Evolutionary conservation across 2,113 vertebrate species (phyloP).

Genomic region (Bothrops jararaca): DNA sequence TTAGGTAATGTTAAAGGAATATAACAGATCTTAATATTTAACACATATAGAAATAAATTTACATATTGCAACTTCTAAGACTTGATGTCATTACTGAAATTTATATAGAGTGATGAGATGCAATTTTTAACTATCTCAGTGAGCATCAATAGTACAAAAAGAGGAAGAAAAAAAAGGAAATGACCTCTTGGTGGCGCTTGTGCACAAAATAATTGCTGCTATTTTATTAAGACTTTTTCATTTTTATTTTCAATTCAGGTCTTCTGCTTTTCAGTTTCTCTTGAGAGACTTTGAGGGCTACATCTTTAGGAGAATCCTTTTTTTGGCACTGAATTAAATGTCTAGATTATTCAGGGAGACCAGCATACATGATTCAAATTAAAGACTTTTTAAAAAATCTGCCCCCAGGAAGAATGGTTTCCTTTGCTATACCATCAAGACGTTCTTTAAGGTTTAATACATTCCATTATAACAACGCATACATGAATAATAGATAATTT

Average conservation of each 20-base stretch:
- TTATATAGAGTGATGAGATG: neutral
- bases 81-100: neutral
- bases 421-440: neutral
- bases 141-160: neutral
- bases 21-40: neutral
- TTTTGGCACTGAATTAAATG: neutral
- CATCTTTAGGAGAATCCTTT: neutral
- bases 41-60: neutral
- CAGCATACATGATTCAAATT: neutral
- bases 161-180: neutral
- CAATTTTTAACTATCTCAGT: neutral
- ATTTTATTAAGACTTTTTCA: neutral
- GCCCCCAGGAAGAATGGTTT: neutral
- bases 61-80: neutral
- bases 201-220: neutral
- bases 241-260: rapidly evolving
- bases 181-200: conserved; percentile 39
- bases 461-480: too few relatives aligned
- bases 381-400: neutral
- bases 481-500: neutral
- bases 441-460: neutral
- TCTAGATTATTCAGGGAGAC: neutral
- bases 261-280: neutral
- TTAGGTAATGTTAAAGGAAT: neutral
- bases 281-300: neutral